A percentile compares a stretch with the other conserved stretches of the same genome.
Evolutionary conservation across 2,888 invertebrate species (phyloP).

Genomic region (Dione juno): DNA sequence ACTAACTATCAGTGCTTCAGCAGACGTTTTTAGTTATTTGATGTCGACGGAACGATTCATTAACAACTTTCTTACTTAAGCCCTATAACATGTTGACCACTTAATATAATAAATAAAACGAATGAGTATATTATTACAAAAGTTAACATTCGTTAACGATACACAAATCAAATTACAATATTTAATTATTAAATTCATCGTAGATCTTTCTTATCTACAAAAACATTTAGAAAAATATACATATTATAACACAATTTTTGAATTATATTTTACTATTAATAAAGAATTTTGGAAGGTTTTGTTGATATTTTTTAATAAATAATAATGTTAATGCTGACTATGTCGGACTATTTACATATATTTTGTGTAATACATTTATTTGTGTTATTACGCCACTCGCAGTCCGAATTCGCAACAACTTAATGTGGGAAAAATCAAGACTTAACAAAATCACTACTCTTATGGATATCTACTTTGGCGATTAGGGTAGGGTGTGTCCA

Average conservation of each 20-base stretch:
- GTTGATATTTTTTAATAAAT: conserved; percentile 11
- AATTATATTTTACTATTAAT: conserved; percentile 2
- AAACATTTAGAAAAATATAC: conserved; percentile 6
- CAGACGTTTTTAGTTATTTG: conserved; percentile 61
- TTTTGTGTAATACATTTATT: background rate
- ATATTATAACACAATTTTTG: background rate
- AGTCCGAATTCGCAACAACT: conserved; percentile 2
- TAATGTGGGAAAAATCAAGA: conserved; percentile 21
- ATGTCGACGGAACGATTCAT: conserved; percentile 48
- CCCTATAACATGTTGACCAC: conserved; percentile 48
- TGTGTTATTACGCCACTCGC: background rate
- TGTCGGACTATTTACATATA: conserved; percentile 6
- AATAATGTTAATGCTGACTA: background rate
- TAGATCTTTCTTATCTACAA: conserved; percentile 20
- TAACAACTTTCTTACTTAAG: conserved; percentile 45
- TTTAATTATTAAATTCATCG: conserved; percentile 22
- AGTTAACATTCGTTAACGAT: conserved; percentile 23
- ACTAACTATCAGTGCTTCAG: conserved; percentile 81
- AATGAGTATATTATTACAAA: conserved; percentile 47
- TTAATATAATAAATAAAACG: conserved; percentile 55
- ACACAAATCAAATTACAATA: conserved; percentile 14
- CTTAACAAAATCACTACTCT: conserved; percentile 41
- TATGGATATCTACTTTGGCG: conserved; percentile 49
- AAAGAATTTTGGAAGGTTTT: background rate
- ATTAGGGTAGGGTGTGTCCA: conserved; percentile 47